A percentile compares a stretch with the other conserved stretches of the same genome.
phyloP scores from a whole-genome alignment of 2,888 invertebrate genomes.

The Melanophora roralis region DNA sequence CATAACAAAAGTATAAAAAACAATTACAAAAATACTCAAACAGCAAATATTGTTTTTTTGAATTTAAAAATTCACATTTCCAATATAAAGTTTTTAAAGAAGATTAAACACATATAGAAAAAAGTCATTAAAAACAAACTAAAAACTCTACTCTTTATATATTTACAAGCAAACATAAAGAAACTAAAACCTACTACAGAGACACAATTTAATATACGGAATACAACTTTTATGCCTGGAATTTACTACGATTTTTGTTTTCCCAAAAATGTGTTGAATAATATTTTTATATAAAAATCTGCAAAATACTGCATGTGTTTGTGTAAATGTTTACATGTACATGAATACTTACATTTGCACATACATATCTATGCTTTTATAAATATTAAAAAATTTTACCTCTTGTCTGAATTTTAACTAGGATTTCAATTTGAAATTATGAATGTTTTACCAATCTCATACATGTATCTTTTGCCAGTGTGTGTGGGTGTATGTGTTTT shows the following conservation, averaged over 20 bases:
- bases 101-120: neutral
- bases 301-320: neutral
- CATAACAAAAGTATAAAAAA: neutral
- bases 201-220: neutral
- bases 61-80: neutral
- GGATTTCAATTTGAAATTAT: slow-evolving; percentile 20
- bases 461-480: neutral
- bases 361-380: too few relatives aligned
- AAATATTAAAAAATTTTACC: neutral
- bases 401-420: neutral
- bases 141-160: neutral
- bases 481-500: neutral
- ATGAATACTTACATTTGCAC: neutral
- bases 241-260: slow-evolving; percentile 41
- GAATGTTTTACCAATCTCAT: neutral
- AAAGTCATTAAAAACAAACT: neutral
- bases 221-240: slow-evolving; percentile 17
- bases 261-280: slow-evolving; percentile 45
- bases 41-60: too few relatives aligned
- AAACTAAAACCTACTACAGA: neutral
- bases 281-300: too few relatives aligned
- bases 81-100: neutral
- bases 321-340: neutral
- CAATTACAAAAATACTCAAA: neutral
- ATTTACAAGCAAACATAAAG: neutral